phyloP scores from a whole-genome alignment of 2,797 vertebrate species.

The Anolis apletophallus region DNA sequence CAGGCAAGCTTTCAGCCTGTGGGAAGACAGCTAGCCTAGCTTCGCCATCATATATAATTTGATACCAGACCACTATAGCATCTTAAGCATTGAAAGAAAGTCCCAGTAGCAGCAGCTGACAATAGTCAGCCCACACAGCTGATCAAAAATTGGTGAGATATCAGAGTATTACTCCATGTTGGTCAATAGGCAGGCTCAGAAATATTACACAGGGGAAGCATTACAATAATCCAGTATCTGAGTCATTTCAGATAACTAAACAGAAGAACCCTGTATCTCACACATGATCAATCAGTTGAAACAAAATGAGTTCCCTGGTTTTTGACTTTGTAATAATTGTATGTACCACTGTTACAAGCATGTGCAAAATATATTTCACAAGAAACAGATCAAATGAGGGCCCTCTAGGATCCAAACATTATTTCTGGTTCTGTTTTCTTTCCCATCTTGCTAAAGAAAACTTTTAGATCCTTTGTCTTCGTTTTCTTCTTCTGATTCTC shows the following conservation, averaged over 20 bases:
- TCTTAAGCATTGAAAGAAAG: background rate
- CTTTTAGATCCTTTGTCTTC: conserved; percentile 63
- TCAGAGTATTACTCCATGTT: background rate
- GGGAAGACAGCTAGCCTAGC: background rate
- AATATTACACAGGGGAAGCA: background rate
- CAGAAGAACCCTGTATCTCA: background rate
- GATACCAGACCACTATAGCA: background rate
- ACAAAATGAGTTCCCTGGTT: background rate
- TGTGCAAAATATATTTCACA: conserved; percentile 20
- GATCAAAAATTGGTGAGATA: background rate
- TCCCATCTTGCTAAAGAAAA: conserved; percentile 45
- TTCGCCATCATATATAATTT: background rate
- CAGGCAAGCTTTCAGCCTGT: too few species aligned
- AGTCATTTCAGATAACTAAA: background rate
- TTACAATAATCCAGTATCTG: background rate
- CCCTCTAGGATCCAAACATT: conserved; percentile 50
- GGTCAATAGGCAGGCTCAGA: background rate
- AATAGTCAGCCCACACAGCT: too few species aligned
- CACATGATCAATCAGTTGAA: background rate
- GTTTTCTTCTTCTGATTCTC: conserved; percentile 55
- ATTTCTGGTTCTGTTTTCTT: conserved; percentile 47
- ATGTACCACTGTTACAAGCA: conserved; percentile 21
- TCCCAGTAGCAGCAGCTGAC: background rate
- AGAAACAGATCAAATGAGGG: conserved; percentile 50
- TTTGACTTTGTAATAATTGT: background rate